Percentiles rank a stretch among this genome's conserved stretches.
Conservation (phyloP, 2,113 vertebrate genomes). For the Salvelinus alpinus region DNA sequence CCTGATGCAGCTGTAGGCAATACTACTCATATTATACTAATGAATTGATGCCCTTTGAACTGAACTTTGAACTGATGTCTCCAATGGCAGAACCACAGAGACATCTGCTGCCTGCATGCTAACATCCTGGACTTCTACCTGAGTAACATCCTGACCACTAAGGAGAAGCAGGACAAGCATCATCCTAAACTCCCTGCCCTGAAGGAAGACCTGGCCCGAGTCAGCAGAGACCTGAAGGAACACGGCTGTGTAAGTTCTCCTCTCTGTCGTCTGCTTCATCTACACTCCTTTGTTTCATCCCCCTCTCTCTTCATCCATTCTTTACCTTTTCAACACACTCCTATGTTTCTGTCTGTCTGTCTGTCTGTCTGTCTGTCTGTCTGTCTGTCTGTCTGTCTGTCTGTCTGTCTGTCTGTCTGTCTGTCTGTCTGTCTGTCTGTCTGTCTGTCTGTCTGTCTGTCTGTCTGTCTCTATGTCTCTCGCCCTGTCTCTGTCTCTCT, state of each 20-base stretch:
- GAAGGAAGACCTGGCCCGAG: constrained; percentile 59
- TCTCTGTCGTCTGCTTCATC: not conserved
- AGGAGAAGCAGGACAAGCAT: not conserved
- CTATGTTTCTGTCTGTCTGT: not conserved
- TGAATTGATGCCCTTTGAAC: too few relatives aligned
- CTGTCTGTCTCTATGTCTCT: too few relatives aligned
- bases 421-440: too few relatives aligned
- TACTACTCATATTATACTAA: too few relatives aligned
- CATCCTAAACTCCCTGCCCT: constrained; percentile 54
- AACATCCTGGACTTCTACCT: constrained; percentile 68
- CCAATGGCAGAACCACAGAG: constrained; percentile 3
- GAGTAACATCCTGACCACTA: constrained; percentile 62
- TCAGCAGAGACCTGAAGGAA: constrained; percentile 59
- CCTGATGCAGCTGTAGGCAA: too few relatives aligned
- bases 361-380: too few relatives aligned
- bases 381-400: too few relatives aligned
- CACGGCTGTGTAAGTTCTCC: constrained; percentile 24
- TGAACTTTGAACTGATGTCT: too few relatives aligned
- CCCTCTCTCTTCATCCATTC: not conserved
- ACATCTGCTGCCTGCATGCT: constrained; percentile 77
- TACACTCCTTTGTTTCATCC: not conserved
- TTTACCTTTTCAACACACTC: too few relatives aligned
- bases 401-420: too few relatives aligned
- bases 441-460: too few relatives aligned
- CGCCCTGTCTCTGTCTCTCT: too few relatives aligned